Evolutionary conservation across 2,113 vertebrate genomes (phyloP).

Genomic region (Ariopsis seemanni): DNA sequence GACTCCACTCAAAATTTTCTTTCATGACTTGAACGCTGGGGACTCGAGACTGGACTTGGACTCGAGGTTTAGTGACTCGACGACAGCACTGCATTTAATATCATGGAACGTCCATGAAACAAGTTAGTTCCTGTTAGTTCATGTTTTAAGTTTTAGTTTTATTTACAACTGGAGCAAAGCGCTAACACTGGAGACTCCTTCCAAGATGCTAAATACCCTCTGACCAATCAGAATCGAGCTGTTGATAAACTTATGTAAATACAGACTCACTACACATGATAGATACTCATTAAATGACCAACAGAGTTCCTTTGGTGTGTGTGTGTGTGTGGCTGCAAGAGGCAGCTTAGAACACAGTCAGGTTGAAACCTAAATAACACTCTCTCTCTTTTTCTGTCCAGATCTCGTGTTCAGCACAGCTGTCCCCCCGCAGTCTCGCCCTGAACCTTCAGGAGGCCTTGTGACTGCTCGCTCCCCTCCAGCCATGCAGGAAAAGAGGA

Average conservation of each 20-base stretch:
- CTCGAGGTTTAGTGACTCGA: no score
- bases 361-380: constrained; percentile 34
- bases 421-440: constrained; percentile 71
- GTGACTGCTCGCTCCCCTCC: constrained; percentile 66
- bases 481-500: constrained; percentile 68
- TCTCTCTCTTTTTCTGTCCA: constrained; percentile 53
- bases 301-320: constrained; percentile 35
- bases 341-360: constrained; percentile 57
- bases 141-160: no score
- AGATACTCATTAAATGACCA: constrained; percentile 25
- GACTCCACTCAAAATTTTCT: no score
- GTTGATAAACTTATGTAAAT: background rate
- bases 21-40: no score
- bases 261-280: background rate
- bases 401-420: constrained; percentile 73
- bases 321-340: constrained; percentile 39
- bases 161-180: no score
- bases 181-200: no score
- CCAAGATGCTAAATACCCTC: background rate
- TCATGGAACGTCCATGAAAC: no score
- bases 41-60: no score
- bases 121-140: no score
- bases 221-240: background rate
- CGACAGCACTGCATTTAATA: no score
- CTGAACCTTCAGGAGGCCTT: constrained; percentile 69